A percentile compares a stretch with the other conserved stretches of the same genome.
These are phyloP conservation scores for Brassicogethes aeneus DNA, from an alignment of 2,888 invertebrate species.

Conservation along the genomic window DNA sequence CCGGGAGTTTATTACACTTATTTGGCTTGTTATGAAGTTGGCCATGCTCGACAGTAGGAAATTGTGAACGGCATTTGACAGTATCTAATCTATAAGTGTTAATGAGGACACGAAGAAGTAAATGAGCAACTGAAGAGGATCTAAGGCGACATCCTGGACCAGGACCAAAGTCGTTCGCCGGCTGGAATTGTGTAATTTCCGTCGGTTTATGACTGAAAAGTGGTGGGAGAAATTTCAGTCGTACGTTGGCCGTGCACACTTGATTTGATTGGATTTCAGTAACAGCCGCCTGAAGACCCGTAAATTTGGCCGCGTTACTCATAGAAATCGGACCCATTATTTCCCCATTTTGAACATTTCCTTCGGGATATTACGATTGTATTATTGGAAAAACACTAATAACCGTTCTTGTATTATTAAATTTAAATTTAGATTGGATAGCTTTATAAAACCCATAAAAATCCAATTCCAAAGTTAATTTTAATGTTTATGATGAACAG, in stretches of 20 bases:
- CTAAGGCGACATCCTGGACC: conserved; percentile 26
- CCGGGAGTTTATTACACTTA: too few relatives aligned
- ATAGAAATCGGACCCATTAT: conserved; percentile 28
- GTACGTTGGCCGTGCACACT: conserved; percentile 32
- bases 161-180: conserved; percentile 30
- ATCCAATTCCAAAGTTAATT: too few relatives aligned
- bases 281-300: conserved; percentile 34
- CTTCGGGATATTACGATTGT: conserved; percentile 18
- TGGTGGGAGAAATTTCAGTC: conserved; percentile 22
- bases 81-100: conserved; percentile 22
- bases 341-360: conserved; percentile 24
- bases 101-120: conserved; percentile 23
- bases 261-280: conserved; percentile 38
- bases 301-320: conserved; percentile 34
- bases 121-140: conserved; percentile 27
- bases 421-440: too few relatives aligned
- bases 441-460: too few relatives aligned
- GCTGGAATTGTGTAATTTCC: conserved; percentile 37
- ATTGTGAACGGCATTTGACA: conserved; percentile 13
- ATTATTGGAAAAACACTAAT: background rate
- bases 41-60: too few relatives aligned
- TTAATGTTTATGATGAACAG: too few relatives aligned
- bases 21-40: too few relatives aligned
- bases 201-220: conserved; percentile 32
- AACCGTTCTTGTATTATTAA: too few relatives aligned